phyloP scores from a whole-genome alignment of 2,888 invertebrate genomes.

The Drosophila mimica region DNA sequence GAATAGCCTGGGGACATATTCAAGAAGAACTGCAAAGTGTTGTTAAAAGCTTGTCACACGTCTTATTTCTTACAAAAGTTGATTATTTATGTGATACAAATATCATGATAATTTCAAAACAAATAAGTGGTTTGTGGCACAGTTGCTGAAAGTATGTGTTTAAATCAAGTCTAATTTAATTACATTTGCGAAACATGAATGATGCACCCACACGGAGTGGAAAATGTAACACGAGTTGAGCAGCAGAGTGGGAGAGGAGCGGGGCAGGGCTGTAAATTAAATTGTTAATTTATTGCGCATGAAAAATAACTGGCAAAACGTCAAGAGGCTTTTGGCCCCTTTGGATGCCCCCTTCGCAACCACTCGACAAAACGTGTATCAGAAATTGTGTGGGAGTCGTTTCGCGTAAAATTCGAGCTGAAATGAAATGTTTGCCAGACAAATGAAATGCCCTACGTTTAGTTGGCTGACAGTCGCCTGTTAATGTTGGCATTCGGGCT shows the following conservation, averaged over 20 bases:
- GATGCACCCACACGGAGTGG: constrained; percentile 24
- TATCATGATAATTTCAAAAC: not conserved
- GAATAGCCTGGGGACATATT: not conserved
- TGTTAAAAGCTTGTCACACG: not conserved
- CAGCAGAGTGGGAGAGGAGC: not conserved
- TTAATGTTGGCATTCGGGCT: constrained; percentile 7
- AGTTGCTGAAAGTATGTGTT: constrained; percentile 11
- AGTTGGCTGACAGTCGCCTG: constrained; percentile 22
- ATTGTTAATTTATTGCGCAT: constrained; percentile 78
- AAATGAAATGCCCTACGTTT: constrained; percentile 28
- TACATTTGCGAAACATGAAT: constrained; percentile 50
- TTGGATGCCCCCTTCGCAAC: not conserved
- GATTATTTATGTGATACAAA: not conserved
- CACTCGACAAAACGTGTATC: constrained; percentile 12
- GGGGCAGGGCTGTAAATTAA: constrained; percentile 68
- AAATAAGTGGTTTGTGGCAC: constrained; percentile 3
- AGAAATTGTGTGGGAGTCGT: constrained; percentile 30
- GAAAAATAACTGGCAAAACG: constrained; percentile 74
- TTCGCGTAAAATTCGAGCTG: constrained; percentile 36
- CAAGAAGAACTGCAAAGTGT: not conserved
- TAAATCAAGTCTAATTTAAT: constrained; percentile 71
- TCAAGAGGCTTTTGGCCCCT: constrained; percentile 28
- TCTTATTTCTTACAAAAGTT: not conserved
- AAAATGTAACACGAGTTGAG: constrained; percentile 37
- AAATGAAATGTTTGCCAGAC: constrained; percentile 32